Evolutionary conservation across 2,888 invertebrate genomes (phyloP).

Genomic region (Cephus spinipes): DNA sequence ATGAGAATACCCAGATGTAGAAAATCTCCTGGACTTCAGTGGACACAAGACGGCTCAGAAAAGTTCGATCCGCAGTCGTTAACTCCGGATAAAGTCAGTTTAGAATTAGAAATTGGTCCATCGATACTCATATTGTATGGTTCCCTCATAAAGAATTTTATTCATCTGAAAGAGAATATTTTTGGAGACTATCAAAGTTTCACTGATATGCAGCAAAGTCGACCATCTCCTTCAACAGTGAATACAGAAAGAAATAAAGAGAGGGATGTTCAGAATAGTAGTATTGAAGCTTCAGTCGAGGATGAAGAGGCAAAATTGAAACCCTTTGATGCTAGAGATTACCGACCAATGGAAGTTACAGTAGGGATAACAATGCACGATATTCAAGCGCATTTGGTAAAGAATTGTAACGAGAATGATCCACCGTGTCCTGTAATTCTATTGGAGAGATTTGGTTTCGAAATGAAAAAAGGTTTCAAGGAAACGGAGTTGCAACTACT

Average conservation of each 20-base stretch:
- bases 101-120: constrained; percentile 95
- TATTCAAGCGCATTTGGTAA: constrained; percentile 92
- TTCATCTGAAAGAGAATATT: constrained; percentile 95
- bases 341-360: constrained; percentile 90
- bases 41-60: constrained; percentile 75
- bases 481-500: constrained; percentile 93
- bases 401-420: constrained; percentile 91
- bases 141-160: constrained; percentile 88
- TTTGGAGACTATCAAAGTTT: constrained; percentile 97
- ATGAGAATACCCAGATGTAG: constrained; percentile 88
- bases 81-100: constrained; percentile 88
- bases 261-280: constrained; percentile 61
- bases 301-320: constrained; percentile 72
- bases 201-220: constrained; percentile 87
- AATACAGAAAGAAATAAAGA: constrained; percentile 59
- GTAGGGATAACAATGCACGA: constrained; percentile 95
- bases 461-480: constrained; percentile 94
- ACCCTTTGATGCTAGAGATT: constrained; percentile 87
- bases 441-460: constrained; percentile 94
- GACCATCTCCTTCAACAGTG: constrained; percentile 66
- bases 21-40: constrained; percentile 78
- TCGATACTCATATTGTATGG: constrained; percentile 93
- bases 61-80: constrained; percentile 90
- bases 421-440: constrained; percentile 91
- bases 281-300: constrained; percentile 72